Base-by-base conservation (phyloP, 1,140 invertebrate species). In the Palaemon carinicauda region DNA sequence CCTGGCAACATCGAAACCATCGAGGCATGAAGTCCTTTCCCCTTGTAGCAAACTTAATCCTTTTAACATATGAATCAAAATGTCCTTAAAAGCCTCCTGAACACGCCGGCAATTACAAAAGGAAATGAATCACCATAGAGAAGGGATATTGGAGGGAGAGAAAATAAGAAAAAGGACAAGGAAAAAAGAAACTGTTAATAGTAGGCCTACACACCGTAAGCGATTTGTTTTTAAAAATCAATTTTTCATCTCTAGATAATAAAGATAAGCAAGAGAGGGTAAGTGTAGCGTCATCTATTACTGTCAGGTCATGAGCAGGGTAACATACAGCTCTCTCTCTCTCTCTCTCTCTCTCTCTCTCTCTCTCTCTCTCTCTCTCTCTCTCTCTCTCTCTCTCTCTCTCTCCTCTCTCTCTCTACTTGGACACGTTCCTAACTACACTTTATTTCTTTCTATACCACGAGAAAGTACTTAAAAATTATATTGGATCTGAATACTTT, bases 201-300 rank as follows among this genome's bases (percentile, higher is more conserved):
- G 24, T 69, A 69, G 65, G 65, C 65, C 65, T 69, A 69, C n/a
- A 31, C 65, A 27, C 29, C 65, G 24, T 69, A 69, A 69, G 65
- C 65, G 65, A 69, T 69, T 69, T 69, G 65, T 69, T 69, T 69
- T 69, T 69, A 69, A 69, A 69, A 69, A 69, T 69, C 65, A 69
- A 69, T 69, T 69, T 69, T 69, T 69, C 65, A 69, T 69, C 24
- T 19, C 24, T 19, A 69, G 65, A 69, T 69, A 27, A 69, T 69
- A 69, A 69, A 24, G 65, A 69, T 69, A 69, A 69, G 65, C 65
- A 24, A 69, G 24, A 27, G 65, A 27, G 65, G 65, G n/a, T 29
- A 31, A 31, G 65, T 27, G 24, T 2, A 14, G 10, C 24, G 24
- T 69, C 65, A 31, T 69, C 12, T 69, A 21, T 69, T 69, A 27